Percentiles rank a stretch among this genome's conserved stretches.
Evolutionary conservation across 2,888 invertebrate species (phyloP).

Genomic region (Xestia c-nigrum): DNA sequence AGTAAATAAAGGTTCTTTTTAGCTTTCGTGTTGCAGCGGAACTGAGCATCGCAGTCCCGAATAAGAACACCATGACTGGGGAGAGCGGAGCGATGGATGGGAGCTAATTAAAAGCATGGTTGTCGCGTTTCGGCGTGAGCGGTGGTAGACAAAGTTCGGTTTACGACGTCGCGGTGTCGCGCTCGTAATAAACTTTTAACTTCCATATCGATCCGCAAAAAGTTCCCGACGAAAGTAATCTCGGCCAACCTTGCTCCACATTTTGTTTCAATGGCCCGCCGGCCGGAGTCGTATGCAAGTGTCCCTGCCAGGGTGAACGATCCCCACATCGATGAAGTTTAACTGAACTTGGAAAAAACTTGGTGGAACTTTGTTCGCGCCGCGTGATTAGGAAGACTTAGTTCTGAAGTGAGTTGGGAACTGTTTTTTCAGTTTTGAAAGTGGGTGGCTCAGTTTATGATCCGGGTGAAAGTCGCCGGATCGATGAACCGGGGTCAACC

Average conservation of each 20-base stretch:
- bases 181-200: conserved; percentile 87
- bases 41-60: conserved; percentile 39
- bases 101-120: conserved; percentile 67
- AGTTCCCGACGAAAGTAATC: conserved; percentile 89
- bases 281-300: conserved; percentile 88
- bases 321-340: conserved; percentile 90
- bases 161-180: conserved; percentile 80
- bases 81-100: conserved; percentile 30
- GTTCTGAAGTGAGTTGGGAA: conserved; percentile 89
- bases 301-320: conserved; percentile 89
- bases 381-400: conserved; percentile 91
- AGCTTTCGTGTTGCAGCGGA: conserved; percentile 56
- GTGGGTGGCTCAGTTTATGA: conserved; percentile 90
- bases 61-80: conserved; percentile 23
- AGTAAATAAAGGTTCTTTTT: conserved; percentile 86
- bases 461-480: conserved; percentile 90
- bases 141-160: conserved; percentile 71
- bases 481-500: conserved; percentile 89
- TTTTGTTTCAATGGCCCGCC: conserved; percentile 87
- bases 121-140: conserved; percentile 56
- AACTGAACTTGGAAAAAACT: conserved; percentile 90
- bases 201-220: conserved; percentile 88
- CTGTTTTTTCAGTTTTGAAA: conserved; percentile 90
- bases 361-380: conserved; percentile 87
- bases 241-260: conserved; percentile 89